phyloP scores from a whole-genome alignment of 2,888 invertebrate genomes.

The Noctua fimbriata region DNA sequence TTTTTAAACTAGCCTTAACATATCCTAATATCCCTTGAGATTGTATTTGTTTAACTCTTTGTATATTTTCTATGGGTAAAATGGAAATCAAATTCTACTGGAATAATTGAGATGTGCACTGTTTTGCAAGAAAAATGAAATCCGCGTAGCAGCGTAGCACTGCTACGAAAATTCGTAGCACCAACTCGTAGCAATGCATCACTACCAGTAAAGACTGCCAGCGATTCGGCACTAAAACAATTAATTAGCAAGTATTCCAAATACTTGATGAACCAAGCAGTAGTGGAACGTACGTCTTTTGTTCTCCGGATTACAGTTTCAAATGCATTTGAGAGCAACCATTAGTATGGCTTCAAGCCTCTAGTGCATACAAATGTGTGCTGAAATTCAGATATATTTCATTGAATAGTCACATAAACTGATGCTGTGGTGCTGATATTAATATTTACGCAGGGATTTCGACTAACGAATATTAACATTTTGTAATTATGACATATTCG shows the following conservation, averaged over 20 bases:
- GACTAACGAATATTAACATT: neutral
- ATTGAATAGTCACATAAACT: neutral
- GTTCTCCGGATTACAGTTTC: constrained; percentile 25
- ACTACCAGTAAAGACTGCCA: neutral
- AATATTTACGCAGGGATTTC: neutral
- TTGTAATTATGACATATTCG: neutral
- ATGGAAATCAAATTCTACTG: neutral
- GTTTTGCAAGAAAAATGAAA: neutral
- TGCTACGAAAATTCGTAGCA: constrained; percentile 29
- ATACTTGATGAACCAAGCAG: constrained; percentile 33
- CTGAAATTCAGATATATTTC: constrained; percentile 17
- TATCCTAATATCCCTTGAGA: neutral
- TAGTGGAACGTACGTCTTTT: constrained; percentile 29
- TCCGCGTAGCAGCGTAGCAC: constrained; percentile 35
- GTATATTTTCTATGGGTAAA: neutral
- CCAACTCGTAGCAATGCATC: constrained; percentile 8
- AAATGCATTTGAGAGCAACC: constrained; percentile 33
- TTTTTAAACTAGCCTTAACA: neutral
- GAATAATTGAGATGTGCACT: neutral
- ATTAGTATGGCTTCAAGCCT: constrained; percentile 17
- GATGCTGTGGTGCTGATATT: neutral
- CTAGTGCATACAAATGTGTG: constrained; percentile 10
- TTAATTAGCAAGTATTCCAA: constrained; percentile 31
- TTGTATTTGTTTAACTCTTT: neutral
- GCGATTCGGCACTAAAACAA: constrained; percentile 7